These are phyloP conservation scores for Montipora foliosa DNA, from an alignment of 64 coral and sea anemone species.

Conservation along the genomic window DNA sequence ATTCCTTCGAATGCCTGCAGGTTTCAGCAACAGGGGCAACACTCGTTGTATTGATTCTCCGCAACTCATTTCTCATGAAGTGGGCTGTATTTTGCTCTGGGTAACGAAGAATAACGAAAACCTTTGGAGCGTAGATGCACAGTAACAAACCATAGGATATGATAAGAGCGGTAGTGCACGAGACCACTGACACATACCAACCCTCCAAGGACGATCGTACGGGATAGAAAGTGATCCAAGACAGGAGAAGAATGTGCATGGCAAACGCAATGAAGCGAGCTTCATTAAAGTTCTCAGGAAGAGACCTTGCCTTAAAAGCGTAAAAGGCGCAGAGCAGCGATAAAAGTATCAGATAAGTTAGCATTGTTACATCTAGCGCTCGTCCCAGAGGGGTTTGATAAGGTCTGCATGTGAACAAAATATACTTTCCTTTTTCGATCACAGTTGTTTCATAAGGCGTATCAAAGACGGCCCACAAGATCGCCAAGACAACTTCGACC, in stretches of 20 bases:
- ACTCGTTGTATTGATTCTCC: conserved; percentile 17
- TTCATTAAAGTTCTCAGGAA: conserved; percentile 84
- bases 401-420: conserved; percentile 56
- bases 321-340: conserved; percentile 71
- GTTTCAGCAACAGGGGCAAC: neutral
- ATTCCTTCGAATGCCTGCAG: neutral
- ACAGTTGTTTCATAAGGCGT: conserved; percentile 38
- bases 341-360: conserved; percentile 52
- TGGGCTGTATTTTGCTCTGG: conserved; percentile 69
- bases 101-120: conserved; percentile 56
- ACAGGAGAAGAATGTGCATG: conserved; percentile 71
- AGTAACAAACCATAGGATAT: conserved; percentile 65
- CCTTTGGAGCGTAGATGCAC: conserved; percentile 66
- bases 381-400: conserved; percentile 38
- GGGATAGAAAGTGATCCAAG: conserved; percentile 75
- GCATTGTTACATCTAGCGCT: conserved; percentile 38
- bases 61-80: conserved; percentile 38
- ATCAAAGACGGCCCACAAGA: conserved; percentile 62
- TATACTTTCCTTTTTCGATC: conserved; percentile 26
- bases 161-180: conserved; percentile 71
- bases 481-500: conserved; percentile 22
- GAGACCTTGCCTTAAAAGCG: conserved; percentile 74
- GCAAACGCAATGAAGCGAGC: conserved; percentile 80
- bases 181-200: conserved; percentile 77
- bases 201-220: conserved; percentile 58